Conservation (phyloP, 2,797 vertebrate genomes). For the Malacoraja senta region DNA sequence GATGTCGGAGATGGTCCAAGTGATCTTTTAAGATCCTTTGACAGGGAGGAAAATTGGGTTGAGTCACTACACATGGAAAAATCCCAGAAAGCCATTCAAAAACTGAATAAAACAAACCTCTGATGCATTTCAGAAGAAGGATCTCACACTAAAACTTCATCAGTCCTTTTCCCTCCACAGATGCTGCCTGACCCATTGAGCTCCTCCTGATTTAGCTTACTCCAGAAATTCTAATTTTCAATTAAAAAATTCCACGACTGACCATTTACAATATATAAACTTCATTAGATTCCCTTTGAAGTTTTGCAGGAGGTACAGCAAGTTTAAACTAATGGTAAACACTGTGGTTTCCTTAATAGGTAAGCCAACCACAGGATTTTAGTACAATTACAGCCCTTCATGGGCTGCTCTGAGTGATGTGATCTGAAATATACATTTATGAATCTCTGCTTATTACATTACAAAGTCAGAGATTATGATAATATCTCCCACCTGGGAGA, state of each 20-base stretch:
- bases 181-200: too few relatives aligned
- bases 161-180: too few relatives aligned
- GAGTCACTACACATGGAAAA: not conserved
- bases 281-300: not conserved
- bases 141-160: too few relatives aligned
- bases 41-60: not conserved
- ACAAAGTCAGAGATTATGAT: not conserved
- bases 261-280: not conserved
- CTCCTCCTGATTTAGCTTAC: too few relatives aligned
- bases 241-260: not conserved
- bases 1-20: too few relatives aligned
- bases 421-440: not conserved
- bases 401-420: not conserved
- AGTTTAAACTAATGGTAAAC: not conserved
- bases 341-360: not conserved
- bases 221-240: not conserved
- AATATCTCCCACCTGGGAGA: not conserved
- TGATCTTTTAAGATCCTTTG: not conserved
- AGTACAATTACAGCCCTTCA: not conserved
- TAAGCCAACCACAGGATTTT: not conserved
- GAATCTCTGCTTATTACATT: not conserved
- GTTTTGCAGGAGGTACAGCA: not conserved
- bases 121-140: too few relatives aligned
- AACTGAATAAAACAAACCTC: not conserved
- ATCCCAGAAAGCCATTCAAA: not conserved